Percentiles rank a stretch among this genome's conserved stretches.
These are phyloP conservation scores for Philereme transversata DNA, from an alignment of 2,888 invertebrate species.

Conservation along the genomic window DNA sequence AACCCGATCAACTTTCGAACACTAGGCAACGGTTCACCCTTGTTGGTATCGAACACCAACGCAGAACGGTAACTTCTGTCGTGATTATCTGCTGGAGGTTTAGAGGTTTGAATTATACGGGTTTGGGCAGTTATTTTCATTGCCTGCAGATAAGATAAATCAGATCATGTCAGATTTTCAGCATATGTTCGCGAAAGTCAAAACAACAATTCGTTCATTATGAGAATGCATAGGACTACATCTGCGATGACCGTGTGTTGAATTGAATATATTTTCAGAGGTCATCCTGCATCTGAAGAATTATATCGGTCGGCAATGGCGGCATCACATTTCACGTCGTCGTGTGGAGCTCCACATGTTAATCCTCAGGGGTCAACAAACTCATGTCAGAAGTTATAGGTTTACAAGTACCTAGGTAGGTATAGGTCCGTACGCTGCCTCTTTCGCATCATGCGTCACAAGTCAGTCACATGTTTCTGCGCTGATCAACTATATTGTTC, in stretches of 20 bases:
- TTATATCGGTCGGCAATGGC: constrained; percentile 2
- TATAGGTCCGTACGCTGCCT: too few species aligned
- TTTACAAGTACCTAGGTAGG: constrained; percentile 30
- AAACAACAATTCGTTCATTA: background rate
- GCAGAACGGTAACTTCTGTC: constrained; percentile 47
- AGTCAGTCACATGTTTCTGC: constrained; percentile 36
- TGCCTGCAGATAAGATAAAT: background rate
- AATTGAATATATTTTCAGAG: background rate
- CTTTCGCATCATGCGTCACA: constrained; percentile 36
- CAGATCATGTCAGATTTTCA: background rate
- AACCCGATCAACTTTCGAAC: constrained; percentile 66
- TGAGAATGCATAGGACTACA: background rate
- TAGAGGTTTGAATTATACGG: constrained; percentile 41
- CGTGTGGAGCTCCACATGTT: constrained; percentile 33
- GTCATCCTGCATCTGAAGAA: too few species aligned
- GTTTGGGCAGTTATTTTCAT: constrained; percentile 3
- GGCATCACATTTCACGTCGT: constrained; percentile 28
- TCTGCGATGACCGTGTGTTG: background rate
- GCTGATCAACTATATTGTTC: constrained; percentile 31
- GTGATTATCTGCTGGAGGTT: constrained; percentile 44
- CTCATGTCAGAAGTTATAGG: constrained; percentile 39
- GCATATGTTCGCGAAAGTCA: background rate
- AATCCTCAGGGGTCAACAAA: constrained; percentile 44
- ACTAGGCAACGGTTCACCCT: constrained; percentile 48
- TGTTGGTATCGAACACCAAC: constrained; percentile 44